Conservation (phyloP, 2,888 invertebrate species). For the Tipula helvola region DNA sequence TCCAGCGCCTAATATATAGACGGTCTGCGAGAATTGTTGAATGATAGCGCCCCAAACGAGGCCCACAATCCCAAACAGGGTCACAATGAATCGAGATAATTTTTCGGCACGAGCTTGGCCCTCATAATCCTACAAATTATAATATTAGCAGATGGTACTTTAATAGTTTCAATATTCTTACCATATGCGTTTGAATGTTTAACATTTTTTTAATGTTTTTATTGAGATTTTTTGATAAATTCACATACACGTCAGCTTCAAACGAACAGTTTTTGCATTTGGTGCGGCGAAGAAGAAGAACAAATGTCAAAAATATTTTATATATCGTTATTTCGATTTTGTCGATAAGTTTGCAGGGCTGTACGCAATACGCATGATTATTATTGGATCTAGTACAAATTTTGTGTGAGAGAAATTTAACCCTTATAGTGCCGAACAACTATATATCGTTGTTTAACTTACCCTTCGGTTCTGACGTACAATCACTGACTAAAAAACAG, state of each 20-base stretch:
- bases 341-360: neutral
- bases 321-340: neutral
- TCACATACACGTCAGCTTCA: constrained; percentile 8
- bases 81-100: constrained; percentile 77
- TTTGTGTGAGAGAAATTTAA: no score
- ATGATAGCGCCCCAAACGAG: constrained; percentile 86
- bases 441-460: no score
- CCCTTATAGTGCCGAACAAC: no score
- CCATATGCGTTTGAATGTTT: constrained; percentile 37
- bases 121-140: constrained; percentile 60
- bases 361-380: neutral
- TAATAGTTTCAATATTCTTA: constrained; percentile 17
- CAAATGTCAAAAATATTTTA: neutral
- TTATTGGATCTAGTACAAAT: no score
- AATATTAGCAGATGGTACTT: neutral
- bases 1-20: constrained; percentile 84
- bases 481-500: no score
- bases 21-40: constrained; percentile 91
- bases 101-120: constrained; percentile 85
- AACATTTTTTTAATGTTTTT: constrained; percentile 23
- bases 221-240: neutral
- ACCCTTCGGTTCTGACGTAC: no score
- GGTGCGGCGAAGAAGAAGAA: neutral
- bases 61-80: constrained; percentile 82
- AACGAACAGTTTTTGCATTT: neutral